Evolutionary conservation across 2,888 invertebrate species (phyloP), one percentile per base, ranked within the genome.

Genomic region (Pelosia muscerda): DNA sequence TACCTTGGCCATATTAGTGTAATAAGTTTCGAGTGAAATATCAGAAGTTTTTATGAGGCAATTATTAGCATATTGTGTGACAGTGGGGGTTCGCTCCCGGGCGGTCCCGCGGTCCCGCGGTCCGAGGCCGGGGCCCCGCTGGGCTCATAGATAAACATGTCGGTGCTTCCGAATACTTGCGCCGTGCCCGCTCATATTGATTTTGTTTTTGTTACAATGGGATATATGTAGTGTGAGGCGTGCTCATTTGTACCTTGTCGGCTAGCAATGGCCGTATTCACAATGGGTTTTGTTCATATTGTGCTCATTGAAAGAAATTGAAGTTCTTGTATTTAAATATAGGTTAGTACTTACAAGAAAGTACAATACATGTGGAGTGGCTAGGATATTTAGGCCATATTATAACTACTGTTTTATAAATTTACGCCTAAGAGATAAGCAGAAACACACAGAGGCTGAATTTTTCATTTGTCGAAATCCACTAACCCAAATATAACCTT

Each of bases 1-100:
- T 81, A 80, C 71, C 69, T 77, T 73, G 55, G 68, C 78, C 82
- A 81, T 79, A 77, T 84, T 76, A 72, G 81, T 75, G 73, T 75
- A 70, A 76, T 65, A 66, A 66, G 72, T 74, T 75, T 72, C 72
- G 71, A 82, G 84, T 84, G 81, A 85, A 82, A 84, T 84, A 81
- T 82, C 84, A 76, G 71, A 74, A 72, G 76, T 84, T 79, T 82
- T 81, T 80, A 78, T 72, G 72, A 75, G 77, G 81, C 81, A 86
- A 88, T 88, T 86, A 89, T 90, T 88, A 90, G 88, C 90, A 89
- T 90, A 90, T 85, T 85, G 84, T 76, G 71, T 79, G 71, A 23
- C 81, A 69, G 76, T 79, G 79, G 81, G 84, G 81, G 82, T 67
- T 85, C 77, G 81, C 67, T 65, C 63, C 38, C 72, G 69, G 77